Evolutionary conservation across 2,888 invertebrate species (phyloP).

Genomic region (Brachyptera risi): DNA sequence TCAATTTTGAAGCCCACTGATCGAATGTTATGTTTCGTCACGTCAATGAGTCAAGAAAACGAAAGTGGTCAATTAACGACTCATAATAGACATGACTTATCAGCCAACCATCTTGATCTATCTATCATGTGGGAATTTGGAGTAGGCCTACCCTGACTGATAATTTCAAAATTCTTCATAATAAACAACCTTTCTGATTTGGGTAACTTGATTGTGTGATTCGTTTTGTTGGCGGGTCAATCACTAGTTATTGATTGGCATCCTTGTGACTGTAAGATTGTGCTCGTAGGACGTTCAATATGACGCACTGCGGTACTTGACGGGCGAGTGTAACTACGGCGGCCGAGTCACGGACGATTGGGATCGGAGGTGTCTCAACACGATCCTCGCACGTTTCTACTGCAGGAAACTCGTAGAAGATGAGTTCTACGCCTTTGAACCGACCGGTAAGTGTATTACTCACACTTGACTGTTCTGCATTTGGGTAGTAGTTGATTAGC

Average conservation of each 20-base stretch:
- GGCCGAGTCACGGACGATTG: slow-evolving; percentile 94
- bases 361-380: slow-evolving; percentile 83
- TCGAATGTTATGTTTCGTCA: too few species aligned
- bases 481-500: too few species aligned
- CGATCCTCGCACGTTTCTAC: slow-evolving; percentile 78
- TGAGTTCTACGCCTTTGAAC: slow-evolving; percentile 63
- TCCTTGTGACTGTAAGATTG: not conserved
- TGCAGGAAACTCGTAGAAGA: slow-evolving; percentile 61
- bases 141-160: too few species aligned
- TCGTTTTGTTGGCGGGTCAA: not conserved
- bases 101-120: too few species aligned
- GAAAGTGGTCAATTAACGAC: too few species aligned
- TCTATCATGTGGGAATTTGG: too few species aligned
- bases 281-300: slow-evolving; percentile 66
- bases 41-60: too few species aligned
- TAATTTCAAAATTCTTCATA: too few species aligned
- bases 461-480: too few species aligned
- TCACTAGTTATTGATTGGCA: not conserved
- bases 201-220: not conserved
- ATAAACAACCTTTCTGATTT: too few species aligned
- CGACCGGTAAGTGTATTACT: slow-evolving; percentile 55
- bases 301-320: slow-evolving; percentile 83
- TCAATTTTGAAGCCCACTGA: too few species aligned
- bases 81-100: too few species aligned
- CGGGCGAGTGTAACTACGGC: slow-evolving; percentile 95